Evolutionary conservation across 2,888 invertebrate species (phyloP).

Genomic region (Hypsopygia costalis): DNA sequence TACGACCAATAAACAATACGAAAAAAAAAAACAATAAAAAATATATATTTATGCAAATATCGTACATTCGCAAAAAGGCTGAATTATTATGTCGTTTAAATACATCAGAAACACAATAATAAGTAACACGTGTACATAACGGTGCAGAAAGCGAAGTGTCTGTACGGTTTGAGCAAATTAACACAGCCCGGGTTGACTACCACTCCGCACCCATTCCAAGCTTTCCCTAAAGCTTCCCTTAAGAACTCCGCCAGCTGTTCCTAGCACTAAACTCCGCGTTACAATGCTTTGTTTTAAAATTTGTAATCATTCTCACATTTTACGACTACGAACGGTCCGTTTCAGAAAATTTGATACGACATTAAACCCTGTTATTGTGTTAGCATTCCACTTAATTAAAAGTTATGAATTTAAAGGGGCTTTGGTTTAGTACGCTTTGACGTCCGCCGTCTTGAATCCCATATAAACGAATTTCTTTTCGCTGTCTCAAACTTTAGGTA

Average conservation of each 20-base stretch:
- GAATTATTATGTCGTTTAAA: neutral
- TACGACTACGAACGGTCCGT: constrained; percentile 76
- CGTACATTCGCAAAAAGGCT: too few species aligned
- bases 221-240: constrained; percentile 70
- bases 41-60: too few species aligned
- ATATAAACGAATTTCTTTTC: constrained; percentile 55
- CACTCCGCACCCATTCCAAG: constrained; percentile 61
- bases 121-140: constrained; percentile 5
- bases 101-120: neutral
- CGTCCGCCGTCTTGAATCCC: constrained; percentile 51
- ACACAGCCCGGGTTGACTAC: constrained; percentile 60
- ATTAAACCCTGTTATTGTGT: constrained; percentile 77
- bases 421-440: constrained; percentile 60
- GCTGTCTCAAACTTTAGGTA: constrained; percentile 51
- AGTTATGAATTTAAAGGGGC: constrained; percentile 77
- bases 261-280: constrained; percentile 72
- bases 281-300: constrained; percentile 78
- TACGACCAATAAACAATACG: too few species aligned
- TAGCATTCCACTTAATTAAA: constrained; percentile 78
- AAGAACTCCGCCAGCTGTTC: constrained; percentile 66
- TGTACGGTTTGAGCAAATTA: constrained; percentile 73
- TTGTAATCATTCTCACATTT: constrained; percentile 80
- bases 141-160: constrained; percentile 32
- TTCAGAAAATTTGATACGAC: constrained; percentile 78
- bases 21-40: too few species aligned